Base-by-base conservation (phyloP, 2,888 invertebrate species). In the Diarsia rubi region DNA sequence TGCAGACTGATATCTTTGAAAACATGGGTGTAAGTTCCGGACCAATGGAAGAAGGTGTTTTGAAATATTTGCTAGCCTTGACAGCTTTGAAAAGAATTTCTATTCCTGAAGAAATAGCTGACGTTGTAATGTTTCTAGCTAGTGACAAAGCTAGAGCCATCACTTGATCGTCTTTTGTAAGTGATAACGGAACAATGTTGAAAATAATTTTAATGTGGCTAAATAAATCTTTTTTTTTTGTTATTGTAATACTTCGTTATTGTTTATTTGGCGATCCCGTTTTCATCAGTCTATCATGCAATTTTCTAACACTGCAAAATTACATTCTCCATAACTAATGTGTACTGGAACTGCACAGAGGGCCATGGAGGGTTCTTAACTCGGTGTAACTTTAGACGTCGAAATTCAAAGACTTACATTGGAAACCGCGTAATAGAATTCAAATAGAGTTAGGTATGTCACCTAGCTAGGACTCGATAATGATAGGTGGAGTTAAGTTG, bases 91-190 rank as follows among this genome's bases (percentile, higher is more conserved):
- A 42, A 0, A 42, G 68, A 42, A 14, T 68, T 42, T 68, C 68
- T 21, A 21, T 3, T 21, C 42, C 57, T 42, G 67, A 57, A 57
- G 67, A 68, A 68, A 68, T 68, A 24, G 67, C 67, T 9, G 67
- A 70, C 14, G 24, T 75, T 31, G 27, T 65, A 14, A 1, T 64
- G 60, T 75, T 65, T 37, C 11, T 73, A 24, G 45, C 52, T 37
- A 54, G 73, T 24, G 73, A 73, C 8, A 73, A 73, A 62, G 62
- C 73, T 16, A 49, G 45, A 21, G 73, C 73, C 1, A 72, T 69
- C 12, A 69, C 69, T 37, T 73, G 52, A 12, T 62, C 73, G 24
- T 24, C 62, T 21, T 72, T 52, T 62, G 31, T 72, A 2, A 72
- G n/a, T 73, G 67, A 67, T 21, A 67, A 67, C 24, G 67, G 59